These are phyloP conservation scores for Gavialis gangeticus DNA, from an alignment of 2,113 vertebrate genomes.

Conservation along the genomic window DNA sequence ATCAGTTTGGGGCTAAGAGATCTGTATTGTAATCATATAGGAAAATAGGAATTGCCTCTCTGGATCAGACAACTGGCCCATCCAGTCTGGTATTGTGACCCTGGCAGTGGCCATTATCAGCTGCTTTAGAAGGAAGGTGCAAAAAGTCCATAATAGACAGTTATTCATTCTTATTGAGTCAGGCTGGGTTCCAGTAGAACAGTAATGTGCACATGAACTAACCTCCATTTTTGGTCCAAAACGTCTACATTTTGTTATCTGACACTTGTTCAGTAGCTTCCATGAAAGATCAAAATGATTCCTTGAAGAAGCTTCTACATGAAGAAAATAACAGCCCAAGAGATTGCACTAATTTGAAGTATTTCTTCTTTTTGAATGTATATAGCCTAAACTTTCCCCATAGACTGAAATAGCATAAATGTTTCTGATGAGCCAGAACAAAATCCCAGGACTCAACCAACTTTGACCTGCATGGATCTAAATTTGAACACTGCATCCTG, in stretches of 20 bases:
- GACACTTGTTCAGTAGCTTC: background rate
- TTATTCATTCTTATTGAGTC: background rate
- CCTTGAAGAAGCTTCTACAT: background rate
- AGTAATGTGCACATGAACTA: fast-evolving
- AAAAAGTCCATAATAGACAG: background rate
- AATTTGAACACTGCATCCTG: background rate
- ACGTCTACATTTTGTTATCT: background rate
- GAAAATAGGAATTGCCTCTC: background rate
- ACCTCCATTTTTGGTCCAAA: background rate
- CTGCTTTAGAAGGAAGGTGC: background rate
- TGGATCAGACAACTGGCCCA: background rate
- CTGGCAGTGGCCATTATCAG: background rate
- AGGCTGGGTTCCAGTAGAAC: background rate
- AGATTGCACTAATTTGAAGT: background rate
- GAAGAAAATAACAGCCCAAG: background rate
- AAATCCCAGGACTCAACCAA: background rate
- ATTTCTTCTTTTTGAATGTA: background rate
- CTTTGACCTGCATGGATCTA: background rate
- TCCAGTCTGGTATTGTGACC: background rate
- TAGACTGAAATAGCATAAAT: background rate
- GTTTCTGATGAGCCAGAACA: background rate
- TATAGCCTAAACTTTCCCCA: background rate
- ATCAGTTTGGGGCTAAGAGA: background rate
- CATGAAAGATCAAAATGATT: background rate
- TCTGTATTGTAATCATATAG: background rate